Percentiles rank a stretch among this genome's conserved stretches.
phyloP scores from a whole-genome alignment of 2,113 vertebrate genomes.

The Ophiodon elongatus region DNA sequence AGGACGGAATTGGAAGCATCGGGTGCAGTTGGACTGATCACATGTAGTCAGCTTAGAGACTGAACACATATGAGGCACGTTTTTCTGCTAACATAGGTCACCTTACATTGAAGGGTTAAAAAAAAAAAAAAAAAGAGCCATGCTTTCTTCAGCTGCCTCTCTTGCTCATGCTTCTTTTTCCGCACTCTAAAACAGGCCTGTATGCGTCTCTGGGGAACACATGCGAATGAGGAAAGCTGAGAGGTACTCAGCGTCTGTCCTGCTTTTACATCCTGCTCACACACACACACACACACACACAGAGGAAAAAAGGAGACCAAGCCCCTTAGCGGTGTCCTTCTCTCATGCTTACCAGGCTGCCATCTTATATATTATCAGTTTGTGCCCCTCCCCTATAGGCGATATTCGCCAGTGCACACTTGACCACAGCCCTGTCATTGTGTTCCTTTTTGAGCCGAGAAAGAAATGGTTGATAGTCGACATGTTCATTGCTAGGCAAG shows the following conservation, averaged over 20 bases:
- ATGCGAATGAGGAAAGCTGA: constrained; percentile 67
- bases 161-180: constrained; percentile 16
- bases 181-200: constrained; percentile 65
- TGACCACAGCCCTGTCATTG: constrained; percentile 33
- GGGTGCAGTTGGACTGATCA: constrained; percentile 11
- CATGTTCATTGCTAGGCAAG: constrained; percentile 30
- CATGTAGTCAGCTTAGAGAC: constrained; percentile 24
- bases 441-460: constrained; percentile 60
- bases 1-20: background rate
- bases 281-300: constrained; percentile 49
- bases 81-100: constrained; percentile 43
- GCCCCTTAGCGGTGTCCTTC: constrained; percentile 15
- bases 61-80: constrained; percentile 23
- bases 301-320: constrained; percentile 39
- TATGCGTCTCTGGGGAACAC: constrained; percentile 63
- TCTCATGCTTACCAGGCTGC: constrained; percentile 5
- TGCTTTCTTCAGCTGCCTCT: constrained; percentile 16
- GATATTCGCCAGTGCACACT: constrained; percentile 14
- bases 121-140: constrained; percentile 35
- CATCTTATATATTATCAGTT: constrained; percentile 21
- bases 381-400: constrained; percentile 13
- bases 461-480: constrained; percentile 38
- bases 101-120: constrained; percentile 38
- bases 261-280: constrained; percentile 58
- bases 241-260: constrained; percentile 70